These are phyloP conservation scores for Acanthisitta chloris DNA, from an alignment of 2,113 vertebrate genomes.

Conservation along the genomic window DNA sequence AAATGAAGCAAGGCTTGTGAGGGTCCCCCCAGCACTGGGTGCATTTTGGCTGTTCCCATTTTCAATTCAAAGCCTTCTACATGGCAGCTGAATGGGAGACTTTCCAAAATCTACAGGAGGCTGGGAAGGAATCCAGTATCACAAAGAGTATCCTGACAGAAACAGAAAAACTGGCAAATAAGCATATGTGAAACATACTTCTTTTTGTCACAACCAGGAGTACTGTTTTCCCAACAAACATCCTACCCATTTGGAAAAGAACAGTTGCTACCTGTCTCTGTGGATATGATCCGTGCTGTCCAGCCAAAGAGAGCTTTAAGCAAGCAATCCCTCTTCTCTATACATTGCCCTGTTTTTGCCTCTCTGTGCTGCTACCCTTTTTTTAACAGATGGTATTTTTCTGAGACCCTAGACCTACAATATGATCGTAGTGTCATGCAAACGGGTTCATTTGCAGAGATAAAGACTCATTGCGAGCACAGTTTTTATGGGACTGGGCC, in stretches of 20 bases:
- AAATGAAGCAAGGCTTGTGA: not conserved
- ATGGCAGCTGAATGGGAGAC: conserved; percentile 45
- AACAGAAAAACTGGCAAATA: conserved; percentile 41
- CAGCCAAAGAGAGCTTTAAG: not conserved
- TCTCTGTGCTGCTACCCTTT: not conserved
- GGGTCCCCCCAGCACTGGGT: not conserved
- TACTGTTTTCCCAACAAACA: conserved; percentile 53
- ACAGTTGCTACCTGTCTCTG: not conserved
- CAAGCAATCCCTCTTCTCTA: not conserved
- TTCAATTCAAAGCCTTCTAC: conserved; percentile 50
- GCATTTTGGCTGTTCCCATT: not conserved
- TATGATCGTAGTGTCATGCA: not conserved
- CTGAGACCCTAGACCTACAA: not conserved
- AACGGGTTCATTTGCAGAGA: not conserved
- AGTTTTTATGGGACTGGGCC: not conserved
- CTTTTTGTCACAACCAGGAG: conserved; percentile 30
- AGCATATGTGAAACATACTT: not conserved
- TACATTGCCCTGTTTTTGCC: not conserved
- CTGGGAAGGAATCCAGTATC: conserved; percentile 57
- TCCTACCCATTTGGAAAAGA: not conserved
- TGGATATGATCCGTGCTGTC: not conserved
- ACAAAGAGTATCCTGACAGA: conserved; percentile 22
- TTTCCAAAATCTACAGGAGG: conserved; percentile 61
- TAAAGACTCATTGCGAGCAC: fast-evolving
- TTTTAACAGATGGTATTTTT: not conserved